Percentiles rank a stretch among this genome's conserved stretches.
Conservation (phyloP, 2,888 invertebrate genomes). For the Baccha elongata region DNA sequence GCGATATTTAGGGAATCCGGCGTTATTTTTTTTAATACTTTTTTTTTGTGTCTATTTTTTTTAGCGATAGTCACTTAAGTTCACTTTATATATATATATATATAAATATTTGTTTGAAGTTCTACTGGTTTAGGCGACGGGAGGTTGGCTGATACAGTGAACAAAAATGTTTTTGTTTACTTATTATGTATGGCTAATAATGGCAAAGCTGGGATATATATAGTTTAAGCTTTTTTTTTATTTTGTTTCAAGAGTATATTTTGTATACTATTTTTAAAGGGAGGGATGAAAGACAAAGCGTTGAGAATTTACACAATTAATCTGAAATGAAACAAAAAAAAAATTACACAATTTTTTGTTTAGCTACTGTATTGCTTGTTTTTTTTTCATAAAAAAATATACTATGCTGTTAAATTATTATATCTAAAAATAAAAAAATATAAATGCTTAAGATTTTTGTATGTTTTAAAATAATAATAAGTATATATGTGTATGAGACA, state of each 20-base stretch:
- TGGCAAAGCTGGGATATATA: constrained; percentile 74
- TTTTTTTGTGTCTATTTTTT: constrained; percentile 71
- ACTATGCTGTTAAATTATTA: constrained; percentile 61
- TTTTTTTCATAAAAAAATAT: constrained; percentile 52
- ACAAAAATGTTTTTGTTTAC: constrained; percentile 59
- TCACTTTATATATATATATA: constrained; percentile 45
- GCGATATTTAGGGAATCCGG: constrained; percentile 50
- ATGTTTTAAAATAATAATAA: background rate
- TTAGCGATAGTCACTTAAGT: constrained; percentile 58
- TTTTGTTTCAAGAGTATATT: constrained; percentile 63
- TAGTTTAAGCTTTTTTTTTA: constrained; percentile 67
- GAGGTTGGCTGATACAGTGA: constrained; percentile 68
- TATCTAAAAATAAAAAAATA: constrained; percentile 32
- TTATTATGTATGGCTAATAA: constrained; percentile 71
- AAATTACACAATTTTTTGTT: constrained; percentile 76
- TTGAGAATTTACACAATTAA: constrained; percentile 80
- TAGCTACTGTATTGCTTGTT: constrained; percentile 61
- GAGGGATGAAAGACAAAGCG: constrained; percentile 75
- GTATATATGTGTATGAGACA: constrained; percentile 26
- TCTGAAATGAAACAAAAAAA: constrained; percentile 81
- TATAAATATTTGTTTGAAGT: constrained; percentile 47
- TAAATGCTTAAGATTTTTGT: constrained; percentile 29
- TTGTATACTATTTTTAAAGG: constrained; percentile 67
- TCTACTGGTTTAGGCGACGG: constrained; percentile 71
- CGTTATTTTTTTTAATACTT: constrained; percentile 27